Percentiles rank a stretch among this genome's conserved stretches.
Evolutionary conservation across 2,888 invertebrate genomes (phyloP).

Genomic region (Limnephilus rhombicus): DNA sequence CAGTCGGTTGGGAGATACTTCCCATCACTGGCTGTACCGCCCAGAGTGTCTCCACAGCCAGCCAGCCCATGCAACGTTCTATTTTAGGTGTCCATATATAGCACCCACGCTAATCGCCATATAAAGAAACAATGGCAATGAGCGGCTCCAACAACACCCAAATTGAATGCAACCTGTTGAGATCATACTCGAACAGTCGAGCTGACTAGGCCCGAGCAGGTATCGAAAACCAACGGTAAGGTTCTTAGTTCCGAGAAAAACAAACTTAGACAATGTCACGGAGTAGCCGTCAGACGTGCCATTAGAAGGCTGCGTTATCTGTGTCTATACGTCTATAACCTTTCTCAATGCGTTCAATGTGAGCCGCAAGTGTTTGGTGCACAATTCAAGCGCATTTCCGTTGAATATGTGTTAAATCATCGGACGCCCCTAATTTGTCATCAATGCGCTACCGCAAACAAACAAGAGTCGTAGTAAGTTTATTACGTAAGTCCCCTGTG

Average conservation of each 20-base stretch:
- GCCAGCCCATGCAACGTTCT: constrained; percentile 60
- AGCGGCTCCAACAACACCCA: constrained; percentile 60
- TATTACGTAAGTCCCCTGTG: background rate
- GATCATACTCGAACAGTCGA: constrained; percentile 49
- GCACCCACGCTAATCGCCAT: constrained; percentile 64
- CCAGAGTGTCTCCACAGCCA: constrained; percentile 6
- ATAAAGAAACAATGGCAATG: constrained; percentile 66
- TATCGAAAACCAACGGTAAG: constrained; percentile 21
- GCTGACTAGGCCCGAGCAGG: constrained; percentile 31
- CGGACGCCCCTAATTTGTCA: background rate
- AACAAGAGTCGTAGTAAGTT: background rate
- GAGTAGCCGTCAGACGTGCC: background rate
- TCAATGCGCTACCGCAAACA: background rate
- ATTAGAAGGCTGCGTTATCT: background rate
- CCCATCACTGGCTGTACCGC: constrained; percentile 48
- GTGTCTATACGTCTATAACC: background rate
- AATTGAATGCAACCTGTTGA: constrained; percentile 63
- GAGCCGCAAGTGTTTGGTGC: background rate
- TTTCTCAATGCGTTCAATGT: background rate
- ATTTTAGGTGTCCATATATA: constrained; percentile 63
- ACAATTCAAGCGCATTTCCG: background rate
- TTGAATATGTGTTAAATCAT: background rate
- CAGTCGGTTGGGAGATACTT: constrained; percentile 49
- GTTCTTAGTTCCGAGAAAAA: constrained; percentile 1
- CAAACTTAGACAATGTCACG: background rate